Evolutionary conservation across 2,888 invertebrate species (phyloP).

Genomic region (Macrophya alboannulata): DNA sequence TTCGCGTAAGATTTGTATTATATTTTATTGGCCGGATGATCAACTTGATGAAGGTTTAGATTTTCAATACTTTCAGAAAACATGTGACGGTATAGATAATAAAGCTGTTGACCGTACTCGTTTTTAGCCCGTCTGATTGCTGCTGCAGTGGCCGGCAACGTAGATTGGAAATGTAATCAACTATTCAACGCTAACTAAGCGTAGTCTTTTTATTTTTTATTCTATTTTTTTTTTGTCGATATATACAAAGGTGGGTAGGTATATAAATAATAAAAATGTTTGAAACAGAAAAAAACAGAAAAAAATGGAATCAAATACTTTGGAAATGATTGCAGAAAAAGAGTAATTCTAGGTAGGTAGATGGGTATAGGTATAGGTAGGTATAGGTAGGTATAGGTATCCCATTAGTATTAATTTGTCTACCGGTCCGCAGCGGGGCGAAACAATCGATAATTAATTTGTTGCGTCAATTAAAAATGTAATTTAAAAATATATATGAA

Average conservation of each 20-base stretch:
- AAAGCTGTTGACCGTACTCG: constrained; percentile 53
- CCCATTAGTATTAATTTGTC: constrained; percentile 55
- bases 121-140: constrained; percentile 68
- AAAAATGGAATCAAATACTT: constrained; percentile 34
- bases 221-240: not conserved
- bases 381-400: constrained; percentile 33
- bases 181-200: constrained; percentile 75
- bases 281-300: constrained; percentile 18
- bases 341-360: constrained; percentile 31
- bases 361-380: constrained; percentile 18
- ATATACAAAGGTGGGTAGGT: not conserved
- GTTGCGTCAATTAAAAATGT: constrained; percentile 78
- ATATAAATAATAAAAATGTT: constrained; percentile 11
- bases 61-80: constrained; percentile 12
- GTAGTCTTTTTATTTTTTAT: constrained; percentile 72
- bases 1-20: not conserved
- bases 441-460: constrained; percentile 77
- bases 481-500: constrained; percentile 77
- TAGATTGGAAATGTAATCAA: constrained; percentile 76
- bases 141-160: constrained; percentile 66
- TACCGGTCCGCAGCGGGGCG: constrained; percentile 60
- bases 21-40: not conserved
- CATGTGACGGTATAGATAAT: constrained; percentile 23
- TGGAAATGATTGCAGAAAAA: constrained; percentile 55
- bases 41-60: not conserved